A percentile compares a stretch with the other conserved stretches of the same genome.
These are phyloP conservation scores for Cyanoramphus novaezelandiae DNA, from an alignment of 2,113 vertebrate genomes.

Conservation along the genomic window DNA sequence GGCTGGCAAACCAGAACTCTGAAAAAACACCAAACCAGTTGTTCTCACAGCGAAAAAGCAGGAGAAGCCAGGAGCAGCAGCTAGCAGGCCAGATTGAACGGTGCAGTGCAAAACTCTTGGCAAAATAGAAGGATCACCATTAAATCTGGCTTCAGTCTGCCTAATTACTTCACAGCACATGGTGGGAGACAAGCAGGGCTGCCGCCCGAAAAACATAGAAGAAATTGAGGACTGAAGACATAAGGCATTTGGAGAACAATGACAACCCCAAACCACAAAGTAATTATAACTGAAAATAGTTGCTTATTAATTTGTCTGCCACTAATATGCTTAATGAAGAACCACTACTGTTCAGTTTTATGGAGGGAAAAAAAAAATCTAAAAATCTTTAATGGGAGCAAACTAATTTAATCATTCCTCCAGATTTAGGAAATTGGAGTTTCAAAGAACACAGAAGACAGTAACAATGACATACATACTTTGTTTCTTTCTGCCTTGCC, in stretches of 20 bases:
- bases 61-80: background rate
- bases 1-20: background rate
- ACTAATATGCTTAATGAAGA: background rate
- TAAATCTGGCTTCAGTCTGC: background rate
- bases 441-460: background rate
- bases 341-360: background rate
- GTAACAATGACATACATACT: background rate
- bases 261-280: background rate
- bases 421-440: background rate
- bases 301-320: background rate
- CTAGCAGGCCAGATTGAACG: background rate
- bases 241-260: background rate
- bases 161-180: background rate
- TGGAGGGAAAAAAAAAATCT: background rate
- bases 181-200: background rate
- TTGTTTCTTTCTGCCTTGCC: background rate
- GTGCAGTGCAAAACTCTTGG: background rate
- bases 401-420: background rate
- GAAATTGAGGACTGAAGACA: background rate
- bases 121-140: background rate
- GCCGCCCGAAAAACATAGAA: background rate
- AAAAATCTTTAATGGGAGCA: background rate
- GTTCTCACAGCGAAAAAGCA: accelerated
- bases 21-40: background rate
- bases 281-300: background rate